These are phyloP conservation scores for Myotis vivesi DNA, from an alignment of 2,797 vertebrate genomes.

Conservation along the genomic window DNA sequence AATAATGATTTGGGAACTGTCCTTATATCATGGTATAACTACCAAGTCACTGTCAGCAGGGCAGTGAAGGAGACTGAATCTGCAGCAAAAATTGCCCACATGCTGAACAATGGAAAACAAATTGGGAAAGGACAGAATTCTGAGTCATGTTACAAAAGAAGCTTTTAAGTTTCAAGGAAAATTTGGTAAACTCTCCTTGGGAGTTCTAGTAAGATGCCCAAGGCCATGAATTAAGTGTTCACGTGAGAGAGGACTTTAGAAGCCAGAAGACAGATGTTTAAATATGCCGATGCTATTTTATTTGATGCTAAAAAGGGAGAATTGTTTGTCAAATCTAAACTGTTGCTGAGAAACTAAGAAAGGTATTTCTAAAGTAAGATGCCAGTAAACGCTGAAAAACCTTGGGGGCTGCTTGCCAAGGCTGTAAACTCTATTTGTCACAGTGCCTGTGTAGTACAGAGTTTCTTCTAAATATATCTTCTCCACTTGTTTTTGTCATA, in stretches of 20 bases:
- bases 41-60: background rate
- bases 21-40: background rate
- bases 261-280: conserved; percentile 39
- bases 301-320: conserved; percentile 62
- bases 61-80: background rate
- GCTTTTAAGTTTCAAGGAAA: background rate
- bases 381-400: conserved; percentile 53
- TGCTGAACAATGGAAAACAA: background rate
- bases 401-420: conserved; percentile 65
- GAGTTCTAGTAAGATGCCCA: background rate
- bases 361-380: conserved; percentile 73
- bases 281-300: conserved; percentile 44
- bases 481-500: conserved; percentile 68
- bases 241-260: background rate
- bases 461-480: conserved; percentile 67
- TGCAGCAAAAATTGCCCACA: background rate
- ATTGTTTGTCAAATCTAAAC: conserved; percentile 63
- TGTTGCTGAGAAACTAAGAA: conserved; percentile 76
- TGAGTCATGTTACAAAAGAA: background rate
- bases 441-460: conserved; percentile 29
- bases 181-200: background rate
- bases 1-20: background rate
- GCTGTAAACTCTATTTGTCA: conserved; percentile 72
- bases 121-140: background rate
- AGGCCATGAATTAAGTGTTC: conserved; percentile 2